These are phyloP conservation scores for Gnathonemus echidnorhynchus DNA, from an alignment of 2,113 vertebrate genomes.

Conservation along the genomic window DNA sequence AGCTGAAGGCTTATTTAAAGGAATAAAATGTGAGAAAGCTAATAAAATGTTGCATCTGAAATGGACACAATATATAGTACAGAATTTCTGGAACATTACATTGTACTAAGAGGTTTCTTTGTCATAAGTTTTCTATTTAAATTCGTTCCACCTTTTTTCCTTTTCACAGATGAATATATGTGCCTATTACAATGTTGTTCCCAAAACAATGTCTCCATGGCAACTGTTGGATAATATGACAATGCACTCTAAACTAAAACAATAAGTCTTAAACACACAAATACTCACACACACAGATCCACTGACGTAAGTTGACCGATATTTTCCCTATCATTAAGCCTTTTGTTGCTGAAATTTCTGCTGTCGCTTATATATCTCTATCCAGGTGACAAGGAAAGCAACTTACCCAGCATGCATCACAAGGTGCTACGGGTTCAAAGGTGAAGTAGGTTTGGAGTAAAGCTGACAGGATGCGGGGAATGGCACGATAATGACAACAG, in stretches of 20 bases:
- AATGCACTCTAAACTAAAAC: neutral
- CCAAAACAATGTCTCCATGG: neutral
- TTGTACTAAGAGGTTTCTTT: neutral
- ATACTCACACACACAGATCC: neutral
- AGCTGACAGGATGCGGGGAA: slow-evolving; percentile 53
- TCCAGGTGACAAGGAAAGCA: slow-evolving; percentile 17
- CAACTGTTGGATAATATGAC: neutral
- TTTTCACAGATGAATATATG: neutral
- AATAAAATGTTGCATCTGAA: neutral
- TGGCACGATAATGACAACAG: neutral
- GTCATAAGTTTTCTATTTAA: neutral
- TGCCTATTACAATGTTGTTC: neutral
- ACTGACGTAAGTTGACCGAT: neutral
- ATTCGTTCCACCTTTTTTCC: neutral
- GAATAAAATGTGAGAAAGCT: neutral
- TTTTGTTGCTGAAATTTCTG: neutral
- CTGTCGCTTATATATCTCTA: neutral
- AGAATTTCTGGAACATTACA: neutral
- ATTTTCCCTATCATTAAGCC: neutral
- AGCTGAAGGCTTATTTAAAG: neutral
- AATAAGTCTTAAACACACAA: neutral
- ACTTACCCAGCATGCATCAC: slow-evolving; percentile 42
- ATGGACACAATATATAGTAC: neutral
- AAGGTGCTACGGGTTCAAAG: slow-evolving; percentile 45
- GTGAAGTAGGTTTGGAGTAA: neutral